A percentile compares a stretch with the other conserved stretches of the same genome.
Evolutionary conservation across 2,888 invertebrate species (phyloP).

Genomic region (Diabrotica balteata): DNA sequence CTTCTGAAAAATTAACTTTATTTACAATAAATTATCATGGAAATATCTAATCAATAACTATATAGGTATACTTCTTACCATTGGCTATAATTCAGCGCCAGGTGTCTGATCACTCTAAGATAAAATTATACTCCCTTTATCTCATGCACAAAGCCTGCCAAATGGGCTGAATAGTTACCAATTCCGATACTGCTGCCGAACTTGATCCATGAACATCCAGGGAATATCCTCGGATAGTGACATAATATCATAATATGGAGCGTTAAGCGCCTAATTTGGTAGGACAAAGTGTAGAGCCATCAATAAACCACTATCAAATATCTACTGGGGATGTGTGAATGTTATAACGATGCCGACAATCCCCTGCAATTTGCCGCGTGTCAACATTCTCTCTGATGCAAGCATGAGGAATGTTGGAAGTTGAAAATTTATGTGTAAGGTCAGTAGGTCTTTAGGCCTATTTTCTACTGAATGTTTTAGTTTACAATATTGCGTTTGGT

Average conservation of each 20-base stretch:
- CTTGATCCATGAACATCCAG: constrained; percentile 18
- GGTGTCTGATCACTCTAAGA: no score
- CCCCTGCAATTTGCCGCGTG: constrained; percentile 37
- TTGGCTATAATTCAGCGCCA: no score
- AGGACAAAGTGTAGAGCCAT: constrained; percentile 34
- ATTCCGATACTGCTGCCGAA: constrained; percentile 3
- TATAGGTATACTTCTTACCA: no score
- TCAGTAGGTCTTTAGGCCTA: background rate
- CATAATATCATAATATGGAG: constrained; percentile 32
- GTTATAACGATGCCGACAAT: constrained; percentile 22
- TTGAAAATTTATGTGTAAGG: constrained; percentile 10
- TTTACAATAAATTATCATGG: no score
- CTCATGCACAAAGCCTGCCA: no score
- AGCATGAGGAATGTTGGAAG: constrained; percentile 7
- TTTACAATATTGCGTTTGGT: no score
- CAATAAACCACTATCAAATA: constrained; percentile 38
- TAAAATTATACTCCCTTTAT: no score
- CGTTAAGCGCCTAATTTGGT: constrained; percentile 29
- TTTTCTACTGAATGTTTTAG: no score
- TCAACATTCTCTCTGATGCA: constrained; percentile 31
- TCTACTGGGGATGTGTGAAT: constrained; percentile 30
- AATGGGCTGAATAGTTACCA: background rate
- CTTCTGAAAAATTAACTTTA: no score
- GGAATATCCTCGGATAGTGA: constrained; percentile 10
- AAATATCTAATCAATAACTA: no score